These are phyloP conservation scores for Cottoperca gobio DNA, from an alignment of 2,797 vertebrate genomes.

Conservation along the genomic window DNA sequence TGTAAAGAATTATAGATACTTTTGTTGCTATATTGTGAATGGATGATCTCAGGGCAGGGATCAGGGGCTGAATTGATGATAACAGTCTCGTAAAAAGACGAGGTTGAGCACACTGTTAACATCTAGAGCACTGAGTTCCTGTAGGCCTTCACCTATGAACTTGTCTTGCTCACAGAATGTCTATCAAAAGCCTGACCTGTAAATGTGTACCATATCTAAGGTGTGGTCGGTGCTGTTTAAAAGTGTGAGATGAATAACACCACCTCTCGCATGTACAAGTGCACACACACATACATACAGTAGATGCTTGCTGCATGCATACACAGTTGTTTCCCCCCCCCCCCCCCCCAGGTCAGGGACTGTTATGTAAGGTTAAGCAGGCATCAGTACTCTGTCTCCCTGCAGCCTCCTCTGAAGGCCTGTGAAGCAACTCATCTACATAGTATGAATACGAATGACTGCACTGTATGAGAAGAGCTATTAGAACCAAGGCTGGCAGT, in stretches of 20 bases:
- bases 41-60: background rate
- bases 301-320: slow-evolving; percentile 19
- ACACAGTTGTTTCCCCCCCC: background rate
- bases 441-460: slow-evolving; percentile 72
- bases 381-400: slow-evolving; percentile 57
- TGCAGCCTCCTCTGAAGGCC: slow-evolving; percentile 60
- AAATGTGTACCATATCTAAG: no score
- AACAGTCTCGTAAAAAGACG: background rate
- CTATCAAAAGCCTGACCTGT: background rate
- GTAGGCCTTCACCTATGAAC: background rate
- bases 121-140: background rate
- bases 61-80: background rate
- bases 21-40: no score
- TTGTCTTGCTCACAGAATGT: background rate
- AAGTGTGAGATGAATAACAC: slow-evolving; percentile 18
- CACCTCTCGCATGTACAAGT: slow-evolving; percentile 7
- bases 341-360: slow-evolving; percentile 59
- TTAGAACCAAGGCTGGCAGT: slow-evolving; percentile 45
- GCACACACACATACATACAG: slow-evolving; percentile 7
- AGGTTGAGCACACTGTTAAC: background rate
- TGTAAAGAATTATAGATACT: no score
- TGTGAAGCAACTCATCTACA: slow-evolving; percentile 69
- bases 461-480: slow-evolving; percentile 50
- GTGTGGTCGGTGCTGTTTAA: background rate
- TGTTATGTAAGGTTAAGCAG: slow-evolving; percentile 69